These are phyloP conservation scores for Spheniscus humboldti DNA, from an alignment of 2,797 vertebrate species.

Conservation along the genomic window DNA sequence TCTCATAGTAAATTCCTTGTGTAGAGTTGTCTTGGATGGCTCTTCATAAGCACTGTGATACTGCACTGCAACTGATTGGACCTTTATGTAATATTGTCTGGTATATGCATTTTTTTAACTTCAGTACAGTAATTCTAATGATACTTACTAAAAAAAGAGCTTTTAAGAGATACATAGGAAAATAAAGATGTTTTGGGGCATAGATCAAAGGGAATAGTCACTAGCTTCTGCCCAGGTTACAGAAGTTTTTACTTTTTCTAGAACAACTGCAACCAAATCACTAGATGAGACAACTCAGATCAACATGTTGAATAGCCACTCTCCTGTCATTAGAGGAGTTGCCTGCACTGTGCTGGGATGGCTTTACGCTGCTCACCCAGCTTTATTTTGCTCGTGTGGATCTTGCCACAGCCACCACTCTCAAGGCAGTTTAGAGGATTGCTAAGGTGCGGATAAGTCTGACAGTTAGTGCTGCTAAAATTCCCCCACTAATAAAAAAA, in stretches of 20 bases:
- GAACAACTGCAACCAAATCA: neutral
- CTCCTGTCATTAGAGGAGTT: neutral
- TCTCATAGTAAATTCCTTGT: neutral
- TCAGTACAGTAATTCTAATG: neutral
- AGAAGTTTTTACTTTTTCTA: neutral
- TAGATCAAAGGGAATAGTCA: neutral
- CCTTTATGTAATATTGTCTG: neutral
- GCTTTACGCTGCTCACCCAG: neutral
- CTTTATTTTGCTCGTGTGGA: neutral
- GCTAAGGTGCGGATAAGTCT: neutral
- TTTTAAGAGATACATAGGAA: neutral
- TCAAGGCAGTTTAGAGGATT: neutral
- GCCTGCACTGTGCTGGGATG: neutral
- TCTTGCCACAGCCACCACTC: neutral
- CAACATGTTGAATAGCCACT: neutral
- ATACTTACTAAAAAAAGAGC: neutral
- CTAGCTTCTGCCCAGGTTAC: neutral
- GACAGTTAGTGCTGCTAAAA: neutral
- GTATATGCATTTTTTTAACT: neutral
- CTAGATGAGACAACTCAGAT: neutral
- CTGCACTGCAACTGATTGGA: neutral
- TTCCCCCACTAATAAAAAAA: neutral
- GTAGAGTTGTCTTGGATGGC: neutral
- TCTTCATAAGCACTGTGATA: neutral
- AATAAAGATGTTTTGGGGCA: neutral